phyloP scores from a whole-genome alignment of 2,797 vertebrate genomes.

The Hydrolagus colliei region DNA sequence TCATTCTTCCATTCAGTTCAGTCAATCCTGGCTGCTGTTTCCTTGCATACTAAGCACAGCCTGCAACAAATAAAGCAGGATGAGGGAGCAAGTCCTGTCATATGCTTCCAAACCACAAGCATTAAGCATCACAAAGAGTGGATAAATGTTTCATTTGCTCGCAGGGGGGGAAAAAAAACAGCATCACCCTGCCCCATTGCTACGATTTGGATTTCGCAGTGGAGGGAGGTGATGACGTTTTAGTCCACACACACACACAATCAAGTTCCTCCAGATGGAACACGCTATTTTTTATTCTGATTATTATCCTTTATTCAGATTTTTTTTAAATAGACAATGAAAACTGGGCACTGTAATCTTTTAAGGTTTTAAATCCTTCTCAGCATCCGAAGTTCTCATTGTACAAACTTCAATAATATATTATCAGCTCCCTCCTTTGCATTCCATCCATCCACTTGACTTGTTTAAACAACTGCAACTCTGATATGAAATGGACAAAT shows the following conservation, averaged over 20 bases:
- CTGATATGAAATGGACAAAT: too few relatives aligned
- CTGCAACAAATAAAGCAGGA: constrained; percentile 47
- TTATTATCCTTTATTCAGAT: background rate
- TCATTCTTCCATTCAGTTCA: constrained; percentile 62
- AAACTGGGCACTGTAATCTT: too few relatives aligned
- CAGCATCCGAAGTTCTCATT: too few relatives aligned
- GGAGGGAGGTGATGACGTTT: constrained; percentile 27
- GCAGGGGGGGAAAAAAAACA: constrained; percentile 32
- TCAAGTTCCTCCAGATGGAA: too few relatives aligned
- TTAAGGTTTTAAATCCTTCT: too few relatives aligned
- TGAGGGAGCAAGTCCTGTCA: constrained; percentile 48
- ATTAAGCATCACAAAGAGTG: constrained; percentile 55
- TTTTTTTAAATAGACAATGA: background rate
- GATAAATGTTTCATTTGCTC: constrained; percentile 42
- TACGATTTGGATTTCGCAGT: constrained; percentile 25
- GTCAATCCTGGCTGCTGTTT: constrained; percentile 55
- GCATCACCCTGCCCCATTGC: constrained; percentile 36
- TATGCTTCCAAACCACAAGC: constrained; percentile 58
- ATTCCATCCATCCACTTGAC: too few relatives aligned
- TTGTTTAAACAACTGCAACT: too few relatives aligned
- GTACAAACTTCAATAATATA: too few relatives aligned
- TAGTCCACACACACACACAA: too few relatives aligned
- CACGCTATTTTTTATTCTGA: too few relatives aligned
- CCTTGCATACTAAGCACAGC: constrained; percentile 63
- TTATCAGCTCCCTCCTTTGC: too few relatives aligned